Evolutionary conservation across 2,888 invertebrate species (phyloP), one percentile per base, ranked within the genome.

Genomic region (Noctua comes): DNA sequence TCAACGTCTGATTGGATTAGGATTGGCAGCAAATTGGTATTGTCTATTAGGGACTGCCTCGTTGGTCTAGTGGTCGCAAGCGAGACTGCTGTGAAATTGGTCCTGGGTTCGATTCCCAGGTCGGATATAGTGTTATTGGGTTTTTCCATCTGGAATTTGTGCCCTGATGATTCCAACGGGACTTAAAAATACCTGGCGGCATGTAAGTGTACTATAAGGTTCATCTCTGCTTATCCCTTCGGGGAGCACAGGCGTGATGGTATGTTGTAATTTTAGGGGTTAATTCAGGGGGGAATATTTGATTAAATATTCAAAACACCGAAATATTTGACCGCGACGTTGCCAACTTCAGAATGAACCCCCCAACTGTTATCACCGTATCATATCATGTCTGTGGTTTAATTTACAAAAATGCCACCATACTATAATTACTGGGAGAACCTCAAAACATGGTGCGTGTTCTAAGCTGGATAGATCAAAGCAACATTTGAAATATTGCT

Each of bases 401-500:
- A 59, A 27, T 27, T 59, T 59, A 59, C 7, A 59, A 62, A 64
- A 64, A 36, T 62, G 18, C 31, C 21, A 21, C 31, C 21, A 1
- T 64, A 31, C 62, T 11, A 31, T 10, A 21, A 62, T 8, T 31
- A 21, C 62, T 10, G 21, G 62, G 3, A 31, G 21, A 21, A 31
- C 24, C 24, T 72, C 13, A n/a, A 5, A 6, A 5, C 43, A 1
- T 43, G 11, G 18, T 40, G 5, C 3, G 16, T 21, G 18, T 46
- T 27, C 0, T 18, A 13, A 16, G 24, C 66, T n/a, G n/a, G 2
- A 77, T 40, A 24, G 16, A 48, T 79, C 36, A 71, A 70, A 70
- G 51, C 11, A 46, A 40, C 13, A 72, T 40, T 80, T 57, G 48
- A 66, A 66, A 79, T 59, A 80, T 75, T 57, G 4, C 75, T 21